Evolutionary conservation across 2,888 invertebrate species (phyloP).

Genomic region (Cephus spinipes): DNA sequence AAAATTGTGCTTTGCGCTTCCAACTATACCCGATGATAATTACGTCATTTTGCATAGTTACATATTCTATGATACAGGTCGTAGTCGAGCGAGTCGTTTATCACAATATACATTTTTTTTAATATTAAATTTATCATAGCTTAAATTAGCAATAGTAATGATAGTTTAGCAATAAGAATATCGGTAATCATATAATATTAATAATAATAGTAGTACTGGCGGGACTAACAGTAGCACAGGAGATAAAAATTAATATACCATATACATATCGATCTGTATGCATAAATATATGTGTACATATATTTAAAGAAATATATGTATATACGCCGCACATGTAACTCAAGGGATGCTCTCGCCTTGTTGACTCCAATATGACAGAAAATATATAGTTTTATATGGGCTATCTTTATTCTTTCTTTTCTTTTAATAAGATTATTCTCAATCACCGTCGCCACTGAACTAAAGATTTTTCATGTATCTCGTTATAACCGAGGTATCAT

Average conservation of each 20-base stretch:
- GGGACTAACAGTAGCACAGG: neutral
- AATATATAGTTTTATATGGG: neutral
- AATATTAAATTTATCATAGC: conserved; percentile 25
- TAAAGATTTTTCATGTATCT: neutral
- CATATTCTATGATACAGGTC: conserved; percentile 45
- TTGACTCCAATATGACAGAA: neutral
- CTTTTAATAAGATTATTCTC: neutral
- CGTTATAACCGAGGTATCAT: neutral
- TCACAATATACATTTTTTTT: conserved; percentile 52
- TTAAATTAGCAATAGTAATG: conserved; percentile 17
- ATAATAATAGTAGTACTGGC: neutral
- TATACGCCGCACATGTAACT: neutral
- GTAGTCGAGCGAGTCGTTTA: conserved; percentile 47
- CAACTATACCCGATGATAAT: neutral
- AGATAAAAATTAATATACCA: neutral
- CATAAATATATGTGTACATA: neutral
- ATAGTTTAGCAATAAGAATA: neutral
- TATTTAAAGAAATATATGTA: neutral
- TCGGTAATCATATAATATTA: neutral
- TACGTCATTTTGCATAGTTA: neutral
- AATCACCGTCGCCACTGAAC: neutral
- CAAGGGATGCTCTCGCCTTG: neutral
- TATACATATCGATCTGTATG: neutral
- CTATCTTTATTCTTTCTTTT: neutral
- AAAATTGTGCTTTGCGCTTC: neutral